Base-by-base conservation (phyloP, 2,113 vertebrate genomes). In the Takifugu flavidus region DNA sequence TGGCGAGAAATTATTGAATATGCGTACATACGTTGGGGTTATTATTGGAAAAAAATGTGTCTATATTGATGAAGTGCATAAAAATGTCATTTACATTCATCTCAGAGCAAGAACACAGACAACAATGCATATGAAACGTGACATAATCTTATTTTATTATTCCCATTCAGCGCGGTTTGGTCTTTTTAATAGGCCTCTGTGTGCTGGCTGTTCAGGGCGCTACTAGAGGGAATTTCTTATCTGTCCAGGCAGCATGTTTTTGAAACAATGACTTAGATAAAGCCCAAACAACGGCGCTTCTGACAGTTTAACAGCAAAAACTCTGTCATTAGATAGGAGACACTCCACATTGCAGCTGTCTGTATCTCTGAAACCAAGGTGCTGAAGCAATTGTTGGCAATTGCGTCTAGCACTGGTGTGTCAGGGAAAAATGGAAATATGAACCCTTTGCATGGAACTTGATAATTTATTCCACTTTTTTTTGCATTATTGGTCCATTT, bases 211-310 rank as follows among this genome's bases (percentile, higher is more conserved):
- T 77, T 75, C 65, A 51, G 75, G 67, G 65, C 66, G 75, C 63
- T 29, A 76, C 63, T 77, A 80, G 57, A 64, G 77, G 77, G 75
- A 65, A 67, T 69, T 62, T 65, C 75, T 84, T 86, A 88, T 85
- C 84, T 86, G 60, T 46, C 67, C 73, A 67, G 56, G 73, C 78
- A 81, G 79, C 79, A 76, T 81, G 77, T 85, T 86, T 83, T 72
- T 77, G 67, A 84, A 88, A 85, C 82, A 88, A 74, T 85, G 79
- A 70, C 75, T 76, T 49, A 82, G 77, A 86, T 82, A 82, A 88
- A 83, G 59, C 70, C 68, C 51, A 70, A 77, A 83, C 72, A 84
- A 75, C 74, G 83, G 66, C 56, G 73, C 52, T 77, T 85, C 78
- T 77, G 73, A 70, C 75, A 85, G 72, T 85, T 74, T 59, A 82